Percentiles rank a stretch among this genome's conserved stretches.
phyloP scores from a whole-genome alignment of 2,797 vertebrate species.

The Pangasius macronema region DNA sequence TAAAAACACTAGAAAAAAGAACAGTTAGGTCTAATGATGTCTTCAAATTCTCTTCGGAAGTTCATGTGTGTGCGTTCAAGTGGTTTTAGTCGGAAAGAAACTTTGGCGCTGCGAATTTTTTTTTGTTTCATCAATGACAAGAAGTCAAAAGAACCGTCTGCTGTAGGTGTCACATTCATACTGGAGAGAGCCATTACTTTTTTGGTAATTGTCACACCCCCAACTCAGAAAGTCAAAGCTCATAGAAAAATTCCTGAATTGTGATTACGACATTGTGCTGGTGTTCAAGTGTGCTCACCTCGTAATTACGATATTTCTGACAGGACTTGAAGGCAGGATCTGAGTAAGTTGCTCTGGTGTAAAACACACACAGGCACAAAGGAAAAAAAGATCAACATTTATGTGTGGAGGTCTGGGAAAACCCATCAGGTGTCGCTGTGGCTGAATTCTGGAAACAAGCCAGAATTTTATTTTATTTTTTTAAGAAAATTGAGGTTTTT shows the following conservation, averaged over 20 bases:
- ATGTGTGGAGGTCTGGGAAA: neutral
- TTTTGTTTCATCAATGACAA: neutral
- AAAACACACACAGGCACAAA: neutral
- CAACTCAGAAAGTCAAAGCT: neutral
- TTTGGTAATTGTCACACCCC: neutral
- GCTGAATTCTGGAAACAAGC: neutral
- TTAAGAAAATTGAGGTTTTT: neutral
- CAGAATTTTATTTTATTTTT: neutral
- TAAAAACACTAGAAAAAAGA: neutral
- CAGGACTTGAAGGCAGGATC: neutral
- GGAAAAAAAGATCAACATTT: neutral
- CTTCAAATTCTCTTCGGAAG: neutral
- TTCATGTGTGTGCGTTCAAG: neutral
- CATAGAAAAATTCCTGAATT: neutral
- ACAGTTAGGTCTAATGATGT: no score
- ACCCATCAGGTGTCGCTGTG: neutral
- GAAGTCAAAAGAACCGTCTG: neutral
- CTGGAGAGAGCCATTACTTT: neutral
- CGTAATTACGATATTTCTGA: neutral
- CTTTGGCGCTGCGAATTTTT: neutral
- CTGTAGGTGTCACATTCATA: neutral
- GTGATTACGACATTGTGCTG: neutral
- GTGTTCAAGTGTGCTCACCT: neutral
- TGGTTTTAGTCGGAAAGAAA: neutral
- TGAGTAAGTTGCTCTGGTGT: neutral